Conservation (phyloP, 2,888 invertebrate species). For the Cryptophagus acutangulus region DNA sequence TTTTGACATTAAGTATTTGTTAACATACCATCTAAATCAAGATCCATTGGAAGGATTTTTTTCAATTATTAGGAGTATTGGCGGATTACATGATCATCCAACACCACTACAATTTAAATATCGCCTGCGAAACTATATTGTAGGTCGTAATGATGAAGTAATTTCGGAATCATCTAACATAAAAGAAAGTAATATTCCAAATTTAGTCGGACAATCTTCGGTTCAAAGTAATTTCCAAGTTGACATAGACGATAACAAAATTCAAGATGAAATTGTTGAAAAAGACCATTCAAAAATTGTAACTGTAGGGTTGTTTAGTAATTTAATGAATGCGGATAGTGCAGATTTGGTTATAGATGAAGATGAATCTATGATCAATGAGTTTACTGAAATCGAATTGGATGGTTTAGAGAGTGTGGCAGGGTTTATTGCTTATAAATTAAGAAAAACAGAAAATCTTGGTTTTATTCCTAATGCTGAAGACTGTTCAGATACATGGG, state of each 20-base stretch:
- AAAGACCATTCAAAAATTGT: neutral
- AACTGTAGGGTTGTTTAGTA: too few relatives aligned
- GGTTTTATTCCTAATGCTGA: conserved; percentile 17
- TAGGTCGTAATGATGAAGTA: conserved; percentile 21
- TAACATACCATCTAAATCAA: conserved; percentile 19
- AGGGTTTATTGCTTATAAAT: conserved; percentile 26
- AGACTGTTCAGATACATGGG: conserved; percentile 19
- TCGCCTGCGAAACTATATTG: conserved; percentile 16
- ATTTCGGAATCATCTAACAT: conserved; percentile 22
- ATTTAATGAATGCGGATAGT: too few relatives aligned
- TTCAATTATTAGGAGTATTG: conserved; percentile 21
- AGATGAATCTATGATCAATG: too few relatives aligned
- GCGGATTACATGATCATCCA: conserved; percentile 23
- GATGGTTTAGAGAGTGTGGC: conserved; percentile 28
- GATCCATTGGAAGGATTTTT: conserved; percentile 22
- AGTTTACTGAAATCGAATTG: conserved; percentile 8
- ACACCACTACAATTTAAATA: conserved; percentile 25
- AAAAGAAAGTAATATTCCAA: conserved; percentile 3
- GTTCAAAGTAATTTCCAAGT: neutral
- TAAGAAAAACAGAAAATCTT: conserved; percentile 20
- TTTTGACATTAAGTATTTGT: conserved; percentile 17
- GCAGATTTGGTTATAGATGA: too few relatives aligned
- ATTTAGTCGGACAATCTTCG: neutral
- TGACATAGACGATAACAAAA: neutral
- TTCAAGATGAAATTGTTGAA: neutral